phyloP scores from a whole-genome alignment of 2,888 invertebrate species.

The Epirrhoe alternata region DNA sequence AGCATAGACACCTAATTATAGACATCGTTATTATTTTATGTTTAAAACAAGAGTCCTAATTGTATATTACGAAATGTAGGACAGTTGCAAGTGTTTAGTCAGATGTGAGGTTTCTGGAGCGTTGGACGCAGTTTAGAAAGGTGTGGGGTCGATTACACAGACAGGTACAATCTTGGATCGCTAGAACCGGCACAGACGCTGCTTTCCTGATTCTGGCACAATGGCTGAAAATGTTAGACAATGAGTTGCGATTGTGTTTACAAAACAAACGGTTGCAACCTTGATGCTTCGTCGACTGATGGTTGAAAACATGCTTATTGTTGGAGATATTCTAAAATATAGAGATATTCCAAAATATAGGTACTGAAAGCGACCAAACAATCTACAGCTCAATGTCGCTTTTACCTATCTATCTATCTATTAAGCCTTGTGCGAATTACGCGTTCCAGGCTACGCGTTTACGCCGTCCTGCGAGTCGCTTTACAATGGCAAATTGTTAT shows the following conservation, averaged over 20 bases:
- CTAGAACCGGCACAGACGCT: constrained; percentile 42
- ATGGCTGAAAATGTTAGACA: constrained; percentile 61
- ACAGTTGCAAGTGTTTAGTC: constrained; percentile 50
- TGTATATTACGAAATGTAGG: constrained; percentile 48
- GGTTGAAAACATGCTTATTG: constrained; percentile 6
- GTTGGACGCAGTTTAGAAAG: constrained; percentile 40
- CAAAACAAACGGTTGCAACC: constrained; percentile 60
- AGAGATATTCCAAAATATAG: background rate
- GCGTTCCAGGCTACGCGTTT: too few relatives aligned
- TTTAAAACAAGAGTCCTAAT: constrained; percentile 27
- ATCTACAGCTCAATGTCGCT: background rate
- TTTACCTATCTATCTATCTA: too few relatives aligned
- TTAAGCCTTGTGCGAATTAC: too few relatives aligned
- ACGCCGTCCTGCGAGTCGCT: too few relatives aligned
- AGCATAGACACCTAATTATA: too few relatives aligned
- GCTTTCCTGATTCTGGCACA: constrained; percentile 61
- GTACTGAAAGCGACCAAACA: background rate
- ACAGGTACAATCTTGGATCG: constrained; percentile 32
- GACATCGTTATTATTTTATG: too few relatives aligned
- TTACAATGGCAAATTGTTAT: background rate
- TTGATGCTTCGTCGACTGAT: constrained; percentile 47
- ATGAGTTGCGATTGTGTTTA: constrained; percentile 62
- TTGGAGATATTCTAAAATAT: background rate
- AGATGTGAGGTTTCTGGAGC: constrained; percentile 54
- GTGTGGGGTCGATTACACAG: constrained; percentile 45